Evolutionary conservation across 2,113 vertebrate genomes (phyloP).

Genomic region (Sceloporus tristichus): DNA sequence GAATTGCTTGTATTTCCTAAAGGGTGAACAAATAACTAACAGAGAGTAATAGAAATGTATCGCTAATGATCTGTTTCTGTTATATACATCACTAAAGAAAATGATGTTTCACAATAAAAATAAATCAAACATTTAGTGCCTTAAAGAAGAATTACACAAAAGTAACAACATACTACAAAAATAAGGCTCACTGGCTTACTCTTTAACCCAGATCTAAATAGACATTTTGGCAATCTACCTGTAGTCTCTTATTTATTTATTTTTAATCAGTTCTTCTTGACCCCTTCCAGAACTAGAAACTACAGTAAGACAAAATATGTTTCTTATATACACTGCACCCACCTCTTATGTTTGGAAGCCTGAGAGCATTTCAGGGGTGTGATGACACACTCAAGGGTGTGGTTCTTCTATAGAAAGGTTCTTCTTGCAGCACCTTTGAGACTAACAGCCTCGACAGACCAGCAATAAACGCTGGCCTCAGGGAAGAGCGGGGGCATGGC

Average conservation of each 20-base stretch:
- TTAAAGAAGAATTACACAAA: neutral
- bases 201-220: no score
- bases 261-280: no score
- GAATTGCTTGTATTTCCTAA: neutral
- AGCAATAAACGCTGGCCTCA: no score
- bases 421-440: no score
- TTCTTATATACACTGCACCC: no score
- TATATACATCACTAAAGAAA: neutral
- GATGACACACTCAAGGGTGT: neutral
- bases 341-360: neutral
- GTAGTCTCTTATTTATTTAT: no score
- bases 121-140: neutral
- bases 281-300: neutral
- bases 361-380: neutral
- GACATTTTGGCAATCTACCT: no score
- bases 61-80: constrained; percentile 5
- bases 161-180: neutral
- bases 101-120: neutral
- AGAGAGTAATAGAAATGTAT: constrained; percentile 37
- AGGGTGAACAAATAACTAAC: constrained; percentile 15
- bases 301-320: no score
- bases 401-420: no score
- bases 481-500: no score
- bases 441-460: no score
- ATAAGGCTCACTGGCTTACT: neutral